These are phyloP conservation scores for Yponomeuta evonymella DNA, from an alignment of 2,888 invertebrate species.

Conservation along the genomic window DNA sequence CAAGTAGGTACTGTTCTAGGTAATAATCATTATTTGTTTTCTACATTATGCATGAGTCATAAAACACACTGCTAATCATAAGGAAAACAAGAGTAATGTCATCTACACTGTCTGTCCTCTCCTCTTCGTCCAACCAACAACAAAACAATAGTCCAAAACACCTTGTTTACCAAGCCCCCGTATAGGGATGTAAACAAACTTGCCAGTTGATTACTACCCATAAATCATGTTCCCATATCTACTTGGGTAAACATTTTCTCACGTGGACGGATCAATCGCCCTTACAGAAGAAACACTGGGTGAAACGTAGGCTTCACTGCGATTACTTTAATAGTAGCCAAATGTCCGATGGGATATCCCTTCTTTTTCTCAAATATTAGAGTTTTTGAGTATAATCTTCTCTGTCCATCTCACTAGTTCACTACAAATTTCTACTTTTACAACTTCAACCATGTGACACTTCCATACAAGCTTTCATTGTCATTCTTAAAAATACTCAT, in stretches of 20 bases:
- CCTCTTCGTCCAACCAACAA: neutral
- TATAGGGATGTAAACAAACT: slow-evolving; percentile 51
- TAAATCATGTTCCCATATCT: slow-evolving; percentile 49
- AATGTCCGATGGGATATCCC: too few species aligned
- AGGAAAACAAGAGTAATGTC: neutral
- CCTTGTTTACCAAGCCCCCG: slow-evolving; percentile 20
- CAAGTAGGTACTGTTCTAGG: too few species aligned
- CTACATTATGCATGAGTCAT: neutral
- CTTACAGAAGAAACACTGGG: slow-evolving; percentile 30
- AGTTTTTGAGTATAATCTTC: too few species aligned
- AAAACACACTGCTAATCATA: neutral
- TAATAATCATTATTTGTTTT: neutral
- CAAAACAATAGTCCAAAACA: neutral
- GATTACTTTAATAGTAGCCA: too few species aligned
- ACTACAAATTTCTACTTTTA: too few species aligned
- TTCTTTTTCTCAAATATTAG: too few species aligned
- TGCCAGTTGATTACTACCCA: slow-evolving; percentile 38
- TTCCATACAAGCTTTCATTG: too few species aligned
- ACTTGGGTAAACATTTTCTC: slow-evolving; percentile 18
- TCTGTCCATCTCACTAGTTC: too few species aligned
- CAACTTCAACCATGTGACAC: too few species aligned
- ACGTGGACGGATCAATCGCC: slow-evolving; percentile 28
- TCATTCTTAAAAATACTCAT: too few species aligned
- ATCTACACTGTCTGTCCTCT: neutral
- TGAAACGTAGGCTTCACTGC: too few species aligned